Evolutionary conservation across 2,888 invertebrate species (phyloP), one percentile per base, ranked within the genome.

Genomic region (Cataglyphis rosenhaueri): DNA sequence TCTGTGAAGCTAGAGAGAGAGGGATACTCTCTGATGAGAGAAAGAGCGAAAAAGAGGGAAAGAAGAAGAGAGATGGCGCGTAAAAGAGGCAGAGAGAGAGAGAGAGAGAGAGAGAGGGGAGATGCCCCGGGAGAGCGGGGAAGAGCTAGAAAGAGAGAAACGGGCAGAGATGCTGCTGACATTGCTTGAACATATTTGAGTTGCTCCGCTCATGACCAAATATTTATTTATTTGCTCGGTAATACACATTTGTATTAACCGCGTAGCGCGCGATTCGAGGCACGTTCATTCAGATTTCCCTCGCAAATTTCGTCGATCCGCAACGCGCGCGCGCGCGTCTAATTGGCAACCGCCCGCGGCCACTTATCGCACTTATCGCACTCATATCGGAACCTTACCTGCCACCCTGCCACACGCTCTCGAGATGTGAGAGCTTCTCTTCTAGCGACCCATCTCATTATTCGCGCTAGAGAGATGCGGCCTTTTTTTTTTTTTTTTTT

Each of bases 191-290:
- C 91, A 90, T 93, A 92, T 93, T 93, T 93, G 92, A 92, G 90
- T 90, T 92, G 91, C 92, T 92, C 90, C 92, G 91, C 91, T 91
- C 89, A 90, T 92, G 91, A 91, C 92, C 93, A 94, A 94, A 94
- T 93, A 94, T 94, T 93, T 93, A 93, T 93, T 93, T 93, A 92
- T 94, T 93, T 92, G 91, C 92, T 88, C 91, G 91, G 92, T 92
- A 92, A 93, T 93, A 92, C 89, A 90, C 89, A 92, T 90, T 90
- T 90, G 90, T 90, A 90, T 90, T 90, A 90, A 90, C 87, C 89
- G 87, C 85, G 89, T 87, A 87, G 89, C 89, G 83, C 89, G 81
- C 89, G 90, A 90, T 88, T 90, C 89, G 87, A 85, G 88, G 84
- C 88, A 90, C 89, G 86, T 86, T 86, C 86, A 85, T 90, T 90